A percentile compares a stretch with the other conserved stretches of the same genome.
These are phyloP conservation scores for Spizaetus ornatus DNA, from an alignment of 2,113 vertebrate species.

Conservation along the genomic window DNA sequence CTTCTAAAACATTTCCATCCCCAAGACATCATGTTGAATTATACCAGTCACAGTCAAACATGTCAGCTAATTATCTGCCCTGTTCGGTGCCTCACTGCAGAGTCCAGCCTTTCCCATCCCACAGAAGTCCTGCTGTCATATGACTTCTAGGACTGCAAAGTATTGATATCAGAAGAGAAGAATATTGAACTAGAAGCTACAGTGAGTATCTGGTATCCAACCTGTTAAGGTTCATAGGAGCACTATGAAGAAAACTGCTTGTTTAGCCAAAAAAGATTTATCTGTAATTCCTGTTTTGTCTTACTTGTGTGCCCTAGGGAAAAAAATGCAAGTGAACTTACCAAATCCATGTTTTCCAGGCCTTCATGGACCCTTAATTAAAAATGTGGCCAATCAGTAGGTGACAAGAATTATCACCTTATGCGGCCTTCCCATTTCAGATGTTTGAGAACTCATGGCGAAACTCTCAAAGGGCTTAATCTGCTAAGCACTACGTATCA, in stretches of 20 bases:
- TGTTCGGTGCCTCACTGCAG: not conserved
- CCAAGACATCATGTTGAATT: not conserved
- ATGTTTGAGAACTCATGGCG: fast-evolving
- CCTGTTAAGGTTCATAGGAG: not conserved
- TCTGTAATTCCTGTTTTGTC: not conserved
- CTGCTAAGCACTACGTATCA: not conserved
- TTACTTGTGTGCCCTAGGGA: not conserved
- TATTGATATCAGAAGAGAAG: not conserved
- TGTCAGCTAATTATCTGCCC: not conserved
- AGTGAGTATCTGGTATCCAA: not conserved
- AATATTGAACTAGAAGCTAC: not conserved
- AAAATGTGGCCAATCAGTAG: not conserved
- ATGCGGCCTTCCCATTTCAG: not conserved
- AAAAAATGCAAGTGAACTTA: not conserved
- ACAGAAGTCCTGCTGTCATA: not conserved
- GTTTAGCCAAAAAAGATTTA: not conserved
- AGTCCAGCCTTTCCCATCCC: not conserved
- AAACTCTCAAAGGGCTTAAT: not conserved
- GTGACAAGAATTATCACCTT: not conserved
- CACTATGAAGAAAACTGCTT: not conserved
- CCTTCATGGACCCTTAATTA: not conserved
- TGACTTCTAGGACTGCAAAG: not conserved
- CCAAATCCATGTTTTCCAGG: not conserved
- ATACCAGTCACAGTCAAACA: not conserved
- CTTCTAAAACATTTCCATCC: not conserved